A percentile compares a stretch with the other conserved stretches of the same genome.
These are phyloP conservation scores for Scaptomyza polygonia DNA, from an alignment of 2,888 invertebrate genomes.

Conservation along the genomic window DNA sequence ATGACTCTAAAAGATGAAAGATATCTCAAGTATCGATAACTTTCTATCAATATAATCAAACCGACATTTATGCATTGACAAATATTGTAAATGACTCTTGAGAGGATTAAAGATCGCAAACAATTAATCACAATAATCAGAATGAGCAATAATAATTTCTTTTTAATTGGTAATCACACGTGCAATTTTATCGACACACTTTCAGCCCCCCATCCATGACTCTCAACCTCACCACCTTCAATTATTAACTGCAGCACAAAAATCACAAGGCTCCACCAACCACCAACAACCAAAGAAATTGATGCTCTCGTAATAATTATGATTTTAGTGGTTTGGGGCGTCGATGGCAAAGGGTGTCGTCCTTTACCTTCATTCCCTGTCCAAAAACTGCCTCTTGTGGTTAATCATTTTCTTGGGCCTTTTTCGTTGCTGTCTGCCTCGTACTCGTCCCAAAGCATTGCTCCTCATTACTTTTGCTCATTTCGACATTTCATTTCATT, in stretches of 20 bases:
- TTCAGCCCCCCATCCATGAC: neutral
- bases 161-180: conserved; percentile 51
- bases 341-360: conserved; percentile 3
- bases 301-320: conserved; percentile 70
- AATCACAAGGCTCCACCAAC: conserved; percentile 35
- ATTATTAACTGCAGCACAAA: conserved; percentile 42
- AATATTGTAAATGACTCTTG: neutral
- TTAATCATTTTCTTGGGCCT: conserved; percentile 64
- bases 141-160: conserved; percentile 30
- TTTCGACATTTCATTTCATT: conserved; percentile 69
- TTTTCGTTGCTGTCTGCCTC: conserved; percentile 9
- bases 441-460: conserved; percentile 40
- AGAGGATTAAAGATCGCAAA: neutral
- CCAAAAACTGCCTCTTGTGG: conserved; percentile 40
- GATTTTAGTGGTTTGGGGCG: conserved; percentile 42
- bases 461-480: conserved; percentile 80
- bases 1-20: no score
- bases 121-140: conserved; percentile 4
- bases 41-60: no score
- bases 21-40: no score
- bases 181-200: conserved; percentile 51
- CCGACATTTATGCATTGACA: neutral
- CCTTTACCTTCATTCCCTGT: conserved; percentile 1
- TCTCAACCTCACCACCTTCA: no score
- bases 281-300: conserved; percentile 29